Base-by-base conservation (phyloP, 2,888 invertebrate genomes). In the Chymomyza procnemis region DNA sequence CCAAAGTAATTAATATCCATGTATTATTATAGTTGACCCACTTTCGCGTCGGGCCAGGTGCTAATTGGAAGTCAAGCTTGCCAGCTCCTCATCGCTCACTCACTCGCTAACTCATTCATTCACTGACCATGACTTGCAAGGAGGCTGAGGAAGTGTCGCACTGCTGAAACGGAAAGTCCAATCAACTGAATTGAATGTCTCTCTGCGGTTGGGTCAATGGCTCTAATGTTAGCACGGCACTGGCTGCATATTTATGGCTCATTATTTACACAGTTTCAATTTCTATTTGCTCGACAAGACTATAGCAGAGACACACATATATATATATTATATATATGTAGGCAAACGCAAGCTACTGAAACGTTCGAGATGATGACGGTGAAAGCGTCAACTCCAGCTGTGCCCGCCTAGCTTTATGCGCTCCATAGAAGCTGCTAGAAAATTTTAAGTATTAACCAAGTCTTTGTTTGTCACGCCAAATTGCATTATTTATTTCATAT, bases 251-350 rank as follows among this genome's bases (percentile, higher is more conserved):
- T 86, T 86, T 84, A 88, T 84, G 85, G 69, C 82, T 86, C 88
- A 88, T 88, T 83, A 86, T 88, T 88, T 88, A 85, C 71, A 76
- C 64, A 74, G 87, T 86, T 82, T 83, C 66, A 70, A 73, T 81
- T 81, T 81, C 87, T 83, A 83, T 83, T 88, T 88, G 76, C 71
- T 68, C 64, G 66, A 59, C 59, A 21, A 41, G 34, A 9, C 34
- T 12, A 12, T 12, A 3, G 34, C 34, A 61, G 50, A 21, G 69
- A 76, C 74, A 73, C n/a, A n/a, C n/a, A n/a, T n/a, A n/a, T n/a
- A n/a, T n/a, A n/a, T n/a, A n/a, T n/a, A n/a, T n/a, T n/a, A n/a
- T n/a, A n/a, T n/a, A n/a, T n/a, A n/a, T 73, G 60, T 78, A 26
- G 81, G 73, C 69, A 78, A 69, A 69, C 61, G 71, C 52, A 62